phyloP scores from a whole-genome alignment of 2,797 vertebrate species.

The Macropus fuliginosus region DNA sequence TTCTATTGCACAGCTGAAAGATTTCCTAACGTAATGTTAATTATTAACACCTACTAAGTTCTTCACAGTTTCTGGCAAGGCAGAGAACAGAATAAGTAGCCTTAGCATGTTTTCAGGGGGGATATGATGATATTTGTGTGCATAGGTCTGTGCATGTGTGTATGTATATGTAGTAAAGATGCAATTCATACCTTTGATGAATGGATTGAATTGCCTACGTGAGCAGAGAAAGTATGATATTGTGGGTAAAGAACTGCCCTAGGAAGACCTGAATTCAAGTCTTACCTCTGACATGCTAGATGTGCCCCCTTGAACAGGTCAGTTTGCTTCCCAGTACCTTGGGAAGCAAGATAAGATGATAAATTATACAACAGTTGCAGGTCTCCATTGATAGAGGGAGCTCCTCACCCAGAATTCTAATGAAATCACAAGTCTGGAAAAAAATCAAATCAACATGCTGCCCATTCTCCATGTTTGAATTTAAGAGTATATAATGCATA shows the following conservation, averaged over 20 bases:
- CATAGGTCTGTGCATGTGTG: not conserved
- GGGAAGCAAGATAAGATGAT: not conserved
- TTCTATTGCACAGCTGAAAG: slow-evolving; percentile 10
- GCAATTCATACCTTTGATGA: not conserved
- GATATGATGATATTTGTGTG: not conserved
- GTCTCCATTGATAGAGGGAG: not conserved
- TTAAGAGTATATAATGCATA: not conserved
- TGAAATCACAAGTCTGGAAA: not conserved
- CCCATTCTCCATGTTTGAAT: not conserved
- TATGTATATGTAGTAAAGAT: not conserved
- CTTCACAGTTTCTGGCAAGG: not conserved
- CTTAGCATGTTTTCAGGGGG: not conserved
- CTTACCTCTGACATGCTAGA: not conserved
- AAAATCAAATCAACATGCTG: not conserved
- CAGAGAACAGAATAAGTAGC: not conserved
- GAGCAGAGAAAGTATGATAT: not conserved
- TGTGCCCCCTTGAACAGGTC: not conserved
- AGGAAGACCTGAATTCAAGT: not conserved
- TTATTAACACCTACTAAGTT: not conserved
- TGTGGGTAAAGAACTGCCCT: not conserved
- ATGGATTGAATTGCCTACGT: not conserved
- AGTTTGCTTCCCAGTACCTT: not conserved
- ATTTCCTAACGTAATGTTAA: not conserved
- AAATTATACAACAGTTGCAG: not conserved
- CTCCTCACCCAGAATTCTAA: not conserved